Percentiles rank a stretch among this genome's conserved stretches.
Evolutionary conservation across 2,113 vertebrate species (phyloP).

Genomic region (Benitochromis conjunctus): DNA sequence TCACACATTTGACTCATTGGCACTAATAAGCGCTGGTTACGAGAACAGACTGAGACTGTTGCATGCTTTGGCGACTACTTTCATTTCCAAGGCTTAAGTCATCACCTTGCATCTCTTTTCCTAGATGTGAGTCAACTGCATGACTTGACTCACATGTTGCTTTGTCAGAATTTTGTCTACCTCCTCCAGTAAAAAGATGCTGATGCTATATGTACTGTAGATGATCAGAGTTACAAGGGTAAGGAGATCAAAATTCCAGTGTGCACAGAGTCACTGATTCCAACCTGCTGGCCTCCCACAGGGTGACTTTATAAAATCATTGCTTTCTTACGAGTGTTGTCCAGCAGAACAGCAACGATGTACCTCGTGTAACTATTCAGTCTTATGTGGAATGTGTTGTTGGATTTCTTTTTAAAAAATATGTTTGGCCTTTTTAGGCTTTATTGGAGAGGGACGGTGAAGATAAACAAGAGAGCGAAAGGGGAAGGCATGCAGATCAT

Average conservation of each 20-base stretch:
- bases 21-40: neutral
- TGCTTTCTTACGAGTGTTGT: neutral
- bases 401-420: rapidly evolving
- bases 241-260: neutral
- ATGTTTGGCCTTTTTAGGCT: no score
- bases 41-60: neutral
- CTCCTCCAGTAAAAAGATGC: neutral
- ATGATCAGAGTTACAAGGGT: neutral
- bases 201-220: neutral
- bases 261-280: neutral
- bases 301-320: neutral
- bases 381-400: neutral
- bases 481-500: neutral
- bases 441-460: no score
- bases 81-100: neutral
- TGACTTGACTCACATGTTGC: neutral
- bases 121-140: neutral
- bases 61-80: neutral
- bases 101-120: neutral
- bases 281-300: neutral
- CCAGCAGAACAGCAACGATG: neutral
- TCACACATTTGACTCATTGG: neutral
- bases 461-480: neutral
- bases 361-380: neutral
- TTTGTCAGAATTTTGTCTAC: neutral